A percentile compares a stretch with the other conserved stretches of the same genome.
These are phyloP conservation scores for Cactoblastis cactorum DNA, from an alignment of 2,888 invertebrate genomes.

Conservation along the genomic window DNA sequence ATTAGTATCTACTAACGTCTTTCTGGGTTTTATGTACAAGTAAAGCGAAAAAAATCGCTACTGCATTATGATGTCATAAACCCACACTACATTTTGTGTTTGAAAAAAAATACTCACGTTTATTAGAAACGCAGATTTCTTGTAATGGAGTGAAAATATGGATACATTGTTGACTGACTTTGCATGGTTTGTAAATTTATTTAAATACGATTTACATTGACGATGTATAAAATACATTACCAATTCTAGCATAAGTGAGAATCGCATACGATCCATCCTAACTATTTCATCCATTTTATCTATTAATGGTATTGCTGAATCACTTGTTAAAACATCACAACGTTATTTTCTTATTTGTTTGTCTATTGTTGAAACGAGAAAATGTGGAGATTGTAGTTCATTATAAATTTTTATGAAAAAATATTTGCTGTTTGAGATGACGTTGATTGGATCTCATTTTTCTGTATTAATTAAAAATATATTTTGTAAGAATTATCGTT, in stretches of 20 bases:
- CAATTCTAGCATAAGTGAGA: not conserved
- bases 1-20: no score
- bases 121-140: no score
- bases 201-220: not conserved
- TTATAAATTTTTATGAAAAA: not conserved
- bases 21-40: no score
- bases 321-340: constrained; percentile 10
- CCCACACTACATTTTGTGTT: no score
- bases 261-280: not conserved
- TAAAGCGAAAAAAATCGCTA: no score
- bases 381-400: not conserved
- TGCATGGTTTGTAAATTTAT: no score
- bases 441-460: constrained; percentile 14
- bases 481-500: not conserved
- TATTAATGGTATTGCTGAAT: not conserved
- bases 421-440: constrained; percentile 7
- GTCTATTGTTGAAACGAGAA: not conserved
- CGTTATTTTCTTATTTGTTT: not conserved
- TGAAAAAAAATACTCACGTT: no score
- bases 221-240: not conserved
- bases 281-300: not conserved
- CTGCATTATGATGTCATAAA: no score
- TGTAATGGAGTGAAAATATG: no score
- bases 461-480: constrained; percentile 1
- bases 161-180: not conserved